Base-by-base conservation (phyloP, 1,140 invertebrate species). In the Pygmarrhopalites habei region DNA sequence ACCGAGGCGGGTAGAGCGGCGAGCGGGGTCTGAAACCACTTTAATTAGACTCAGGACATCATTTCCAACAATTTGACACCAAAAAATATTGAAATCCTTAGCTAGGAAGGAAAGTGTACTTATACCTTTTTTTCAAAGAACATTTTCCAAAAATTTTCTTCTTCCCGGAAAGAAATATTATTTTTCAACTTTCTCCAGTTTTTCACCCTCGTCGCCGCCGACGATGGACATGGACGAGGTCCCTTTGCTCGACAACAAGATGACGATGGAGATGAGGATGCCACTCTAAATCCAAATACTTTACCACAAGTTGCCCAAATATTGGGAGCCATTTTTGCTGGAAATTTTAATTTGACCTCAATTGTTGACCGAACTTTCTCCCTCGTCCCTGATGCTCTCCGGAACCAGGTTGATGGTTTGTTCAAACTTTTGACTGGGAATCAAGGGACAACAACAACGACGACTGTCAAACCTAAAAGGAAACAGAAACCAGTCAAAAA, bases 221-320 rank as follows among this genome's bases (percentile, higher is more conserved):
- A 49, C 17, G 29, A 58, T n/a, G 60, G 58, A 30, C 60, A 55
- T 19, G n/a, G n/a, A n/a, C 47, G 55, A 15, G 29, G 32, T 19
- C 35, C 41, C 23, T 17, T 21, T 7, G 60, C 28, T 15, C 49
- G 64, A 0, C 64, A 66, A 49, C 43, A 58, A 0, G 63, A 68
- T 25, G 52, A 21, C 0, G 62, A 60, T 25, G 65, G 56, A 10
- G 65, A 62, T n/a, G 64, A 61, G 7, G 60, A 30, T 32, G 59
- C 57, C 2, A 61, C 65, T 7, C 32, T 60, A 3, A 63, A 63
- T 59, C 65, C 69, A 29, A 58, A 67, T 49, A 53, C 60, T 17
- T 58, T 70, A 19, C 69, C 69, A 15, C 69, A 71, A 66, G 69
- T 71, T 23, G 69, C 69, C 17, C 66, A 68, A 46, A 65, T 71